Percentiles rank a stretch among this genome's conserved stretches.
phyloP scores from a whole-genome alignment of 2,113 vertebrate species.

The Dunckerocampus dactyliophorus region DNA sequence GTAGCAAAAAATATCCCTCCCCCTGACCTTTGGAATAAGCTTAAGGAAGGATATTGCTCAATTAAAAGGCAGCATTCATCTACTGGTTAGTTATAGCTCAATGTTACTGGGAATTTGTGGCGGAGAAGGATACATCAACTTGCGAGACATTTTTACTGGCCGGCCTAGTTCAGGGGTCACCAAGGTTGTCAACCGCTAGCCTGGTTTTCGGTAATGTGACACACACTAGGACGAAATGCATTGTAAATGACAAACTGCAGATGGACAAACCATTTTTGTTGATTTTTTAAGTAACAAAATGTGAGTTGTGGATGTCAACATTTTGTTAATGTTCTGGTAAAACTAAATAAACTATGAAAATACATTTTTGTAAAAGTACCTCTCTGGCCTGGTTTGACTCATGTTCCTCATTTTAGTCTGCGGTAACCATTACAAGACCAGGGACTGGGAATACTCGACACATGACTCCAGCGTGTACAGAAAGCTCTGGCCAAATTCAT shows the following conservation, averaged over 20 bases:
- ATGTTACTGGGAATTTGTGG: constrained; percentile 28
- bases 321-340: too few species aligned
- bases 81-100: constrained; percentile 34
- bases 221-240: too few species aligned
- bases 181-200: too few species aligned
- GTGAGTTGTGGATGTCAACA: too few species aligned
- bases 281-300: too few species aligned
- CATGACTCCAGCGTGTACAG: constrained; percentile 13
- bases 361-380: too few species aligned
- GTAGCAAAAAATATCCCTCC: constrained; percentile 67
- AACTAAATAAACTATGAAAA: too few species aligned
- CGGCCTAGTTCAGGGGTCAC: too few species aligned
- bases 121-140: constrained; percentile 1
- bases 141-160: neutral
- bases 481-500: rapidly evolving
- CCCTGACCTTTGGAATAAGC: constrained; percentile 61
- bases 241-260: too few species aligned
- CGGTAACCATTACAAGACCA: neutral
- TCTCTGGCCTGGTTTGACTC: neutral
- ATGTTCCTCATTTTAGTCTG: neutral
- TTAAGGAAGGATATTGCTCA: constrained; percentile 65
- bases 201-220: too few species aligned
- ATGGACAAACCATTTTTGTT: too few species aligned
- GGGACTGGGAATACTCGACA: constrained; percentile 1
- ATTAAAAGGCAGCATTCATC: constrained; percentile 58